A percentile compares a stretch with the other conserved stretches of the same genome.
phyloP scores from a whole-genome alignment of 1,140 invertebrate species.

The Caenorhabditis inopinata region DNA sequence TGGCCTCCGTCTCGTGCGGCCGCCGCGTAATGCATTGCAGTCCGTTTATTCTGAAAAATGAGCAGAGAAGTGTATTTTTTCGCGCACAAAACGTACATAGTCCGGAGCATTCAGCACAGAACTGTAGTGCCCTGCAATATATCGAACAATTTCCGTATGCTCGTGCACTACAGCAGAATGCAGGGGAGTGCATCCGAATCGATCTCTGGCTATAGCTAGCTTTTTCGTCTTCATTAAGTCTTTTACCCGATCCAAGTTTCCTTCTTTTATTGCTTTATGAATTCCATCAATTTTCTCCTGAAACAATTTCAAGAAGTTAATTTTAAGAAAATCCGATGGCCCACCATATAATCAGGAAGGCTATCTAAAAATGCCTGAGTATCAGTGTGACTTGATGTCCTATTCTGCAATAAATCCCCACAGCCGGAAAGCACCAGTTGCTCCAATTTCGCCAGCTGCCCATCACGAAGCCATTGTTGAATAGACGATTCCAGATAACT shows the following conservation, averaged over 20 bases:
- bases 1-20: constrained; percentile 81
- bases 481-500: constrained; percentile 67
- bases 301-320: constrained; percentile 14
- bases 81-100: not conserved
- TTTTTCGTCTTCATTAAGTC: constrained; percentile 69
- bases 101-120: constrained; percentile 64
- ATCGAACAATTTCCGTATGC: constrained; percentile 73
- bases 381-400: constrained; percentile 73
- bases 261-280: constrained; percentile 75
- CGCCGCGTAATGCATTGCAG: constrained; percentile 86
- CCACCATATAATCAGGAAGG: constrained; percentile 75
- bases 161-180: constrained; percentile 73
- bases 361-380: constrained; percentile 74
- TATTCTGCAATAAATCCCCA: constrained; percentile 73
- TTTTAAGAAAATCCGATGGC: no score
- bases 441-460: constrained; percentile 67
- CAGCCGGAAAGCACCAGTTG: constrained; percentile 68
- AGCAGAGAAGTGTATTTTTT: not conserved
- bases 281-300: constrained; percentile 69
- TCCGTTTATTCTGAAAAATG: constrained; percentile 74
- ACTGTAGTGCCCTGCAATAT: constrained; percentile 60
- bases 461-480: constrained; percentile 69
- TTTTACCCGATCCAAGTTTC: constrained; percentile 72
- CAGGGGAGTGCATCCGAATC: constrained; percentile 76
- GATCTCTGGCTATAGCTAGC: constrained; percentile 22